Percentiles rank a stretch among this genome's conserved stretches.
These are phyloP conservation scores for Antechinus flavipes DNA, from an alignment of 2,113 vertebrate species.

Conservation along the genomic window DNA sequence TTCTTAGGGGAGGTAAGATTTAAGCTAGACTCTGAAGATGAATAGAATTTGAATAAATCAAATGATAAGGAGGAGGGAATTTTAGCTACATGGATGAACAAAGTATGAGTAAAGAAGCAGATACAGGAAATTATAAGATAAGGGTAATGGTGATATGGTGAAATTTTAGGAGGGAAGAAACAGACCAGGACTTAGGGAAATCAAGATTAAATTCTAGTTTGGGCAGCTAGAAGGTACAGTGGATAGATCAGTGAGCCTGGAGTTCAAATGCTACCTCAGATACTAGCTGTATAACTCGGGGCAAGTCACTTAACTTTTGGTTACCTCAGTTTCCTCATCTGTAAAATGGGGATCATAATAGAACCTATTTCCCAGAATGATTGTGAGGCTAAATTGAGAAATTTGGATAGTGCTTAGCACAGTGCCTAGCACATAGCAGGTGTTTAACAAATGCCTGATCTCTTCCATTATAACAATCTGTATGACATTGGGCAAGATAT, in stretches of 20 bases:
- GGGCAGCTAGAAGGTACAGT: neutral
- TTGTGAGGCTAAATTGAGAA: neutral
- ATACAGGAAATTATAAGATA: neutral
- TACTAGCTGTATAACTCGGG: neutral
- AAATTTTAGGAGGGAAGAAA: neutral
- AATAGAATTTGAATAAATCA: neutral
- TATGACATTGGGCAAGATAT: neutral
- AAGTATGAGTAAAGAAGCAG: neutral
- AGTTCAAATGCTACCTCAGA: neutral
- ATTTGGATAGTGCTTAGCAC: neutral
- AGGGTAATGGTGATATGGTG: neutral
- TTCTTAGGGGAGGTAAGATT: neutral
- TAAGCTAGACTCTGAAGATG: neutral
- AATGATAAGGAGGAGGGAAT: neutral
- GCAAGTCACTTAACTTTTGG: neutral
- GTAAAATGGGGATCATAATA: neutral
- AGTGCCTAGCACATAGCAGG: too few relatives aligned
- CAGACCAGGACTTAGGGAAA: neutral
- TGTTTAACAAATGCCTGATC: neutral
- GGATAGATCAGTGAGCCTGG: neutral
- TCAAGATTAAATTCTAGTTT: neutral
- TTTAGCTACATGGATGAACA: neutral
- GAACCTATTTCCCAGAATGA: neutral
- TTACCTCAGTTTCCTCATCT: too few relatives aligned
- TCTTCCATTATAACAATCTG: neutral